Base-by-base conservation (phyloP, 2,797 vertebrate species). In the Spheniscus humboldti region DNA sequence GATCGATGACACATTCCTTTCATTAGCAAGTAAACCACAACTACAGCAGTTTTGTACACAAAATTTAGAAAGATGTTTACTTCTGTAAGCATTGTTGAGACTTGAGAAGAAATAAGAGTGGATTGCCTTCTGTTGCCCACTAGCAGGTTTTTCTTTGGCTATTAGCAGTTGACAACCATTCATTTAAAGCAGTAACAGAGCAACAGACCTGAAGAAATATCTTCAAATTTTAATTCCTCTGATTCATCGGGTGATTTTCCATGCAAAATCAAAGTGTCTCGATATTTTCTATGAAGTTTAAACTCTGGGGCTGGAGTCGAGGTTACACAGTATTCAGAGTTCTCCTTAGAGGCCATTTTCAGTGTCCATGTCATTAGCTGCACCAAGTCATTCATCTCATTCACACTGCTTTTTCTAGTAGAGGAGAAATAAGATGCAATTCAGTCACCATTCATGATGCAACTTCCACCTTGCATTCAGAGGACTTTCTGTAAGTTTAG, bases 341-440 rank as follows among this genome's bases (percentile, higher is more conserved):
- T 98, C 18, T 99, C 99, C 95, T 98, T 98, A 71, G 96, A 96
- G 86, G 99, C 99, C 98, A 99, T 98, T 87, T 98, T 98, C 96
- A 99, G 97, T 8, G 99, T 99, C 92, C 98, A 97, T 2, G 99
- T 99, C 99, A 99, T 99, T 97, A 99, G 96, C 56, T 99, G 98
- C 74, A 99, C 99, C 94, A 99, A 98, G 95, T 99, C 99, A 74
- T 98, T 98, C 97, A 99, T 99, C 95, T 99, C 99, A 56, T 76
- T 98, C 94, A 97, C 97, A 28, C 97, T 99, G 63, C 90, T 96
- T 97, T 98, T 99, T 94, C 99, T 99, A 95, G 27, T 25, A 91
- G 64, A 85, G 41, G 59, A 77, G 60, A 72, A 83, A 25, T 12
- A 88, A 79, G 60, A 19, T 18, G 7, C 14, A 30, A 55, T 87